Evolutionary conservation across 2,113 vertebrate species (phyloP), one percentile per base, ranked within the genome.

Genomic region (Eurystomus gularis): DNA sequence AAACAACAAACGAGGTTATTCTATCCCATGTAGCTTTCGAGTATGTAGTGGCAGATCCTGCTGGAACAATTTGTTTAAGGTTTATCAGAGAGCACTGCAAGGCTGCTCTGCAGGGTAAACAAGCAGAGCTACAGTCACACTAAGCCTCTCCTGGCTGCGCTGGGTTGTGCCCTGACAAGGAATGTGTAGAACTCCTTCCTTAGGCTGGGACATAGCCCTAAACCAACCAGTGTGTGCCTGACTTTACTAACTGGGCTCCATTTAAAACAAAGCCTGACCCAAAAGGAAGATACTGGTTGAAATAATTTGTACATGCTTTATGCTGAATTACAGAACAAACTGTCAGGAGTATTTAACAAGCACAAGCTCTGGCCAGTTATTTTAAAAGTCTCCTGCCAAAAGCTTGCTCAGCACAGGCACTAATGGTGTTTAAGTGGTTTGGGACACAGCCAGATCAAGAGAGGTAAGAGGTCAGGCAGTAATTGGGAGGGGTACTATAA

Each of bases 361-460:
- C 76, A 81, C 58, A 46, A 31, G 72, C 86, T 91, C 85, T 64
- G 64, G 82, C 20, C 76, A 90, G 93, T 94, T 82, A 82, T 73
- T 95, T 94, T 58, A 54, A 48, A 86, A 88, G 62, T 60, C 55
- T 92, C 69, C 82, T 88, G 88, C 88, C 42, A 91, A 91, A 64
- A 94, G 86, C 93, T 94, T 77, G 88, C 92, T 95, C 93, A 94
- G 94, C 70, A 76, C 76, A 76, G 94, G 77, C 81, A 79, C 89
- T 91, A 94, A 95, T 94, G 94, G 91, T 11, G 5, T 85, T 48
- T 84, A 77, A 95, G 91, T 83, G 84, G 84, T 64, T 82, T 96
- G 93, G 85, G 85, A 75, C 62, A 64, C 40, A 40, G 91, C 90
- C 94, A 95, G 69, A 70, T 51, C 28, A 61, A 83, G 86, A 40